phyloP scores from a whole-genome alignment of 1,140 invertebrate species.

The Heliconius congener region DNA sequence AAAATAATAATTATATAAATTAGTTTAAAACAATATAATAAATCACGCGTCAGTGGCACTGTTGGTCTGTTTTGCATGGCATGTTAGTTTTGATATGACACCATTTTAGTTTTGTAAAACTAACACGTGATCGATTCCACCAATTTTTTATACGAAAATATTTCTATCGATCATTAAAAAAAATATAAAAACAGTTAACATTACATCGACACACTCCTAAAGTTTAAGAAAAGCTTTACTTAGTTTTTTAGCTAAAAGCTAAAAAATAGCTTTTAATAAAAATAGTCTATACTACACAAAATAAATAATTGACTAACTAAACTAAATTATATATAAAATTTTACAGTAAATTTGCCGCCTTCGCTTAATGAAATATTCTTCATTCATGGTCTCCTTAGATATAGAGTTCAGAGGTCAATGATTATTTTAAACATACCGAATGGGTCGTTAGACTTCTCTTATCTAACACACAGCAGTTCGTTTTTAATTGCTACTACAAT shows the following conservation, averaged over 20 bases:
- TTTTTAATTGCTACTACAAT: slow-evolving; percentile 21
- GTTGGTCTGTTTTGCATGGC: too few relatives aligned
- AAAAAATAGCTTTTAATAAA: background rate
- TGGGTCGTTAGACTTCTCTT: slow-evolving; percentile 45
- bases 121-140: too few relatives aligned
- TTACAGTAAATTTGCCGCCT: background rate
- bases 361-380: slow-evolving; percentile 14
- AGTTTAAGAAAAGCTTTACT: background rate
- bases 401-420: slow-evolving; percentile 45
- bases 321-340: background rate
- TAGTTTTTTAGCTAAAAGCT: background rate
- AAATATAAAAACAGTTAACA: too few relatives aligned
- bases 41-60: too few relatives aligned
- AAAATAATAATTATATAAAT: too few relatives aligned
- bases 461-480: slow-evolving; percentile 31
- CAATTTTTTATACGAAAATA: too few relatives aligned
- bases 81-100: too few relatives aligned
- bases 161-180: too few relatives aligned
- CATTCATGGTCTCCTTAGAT: slow-evolving; percentile 32
- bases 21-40: too few relatives aligned
- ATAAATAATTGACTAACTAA: background rate
- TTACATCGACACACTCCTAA: too few relatives aligned
- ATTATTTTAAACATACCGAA: slow-evolving; percentile 40
- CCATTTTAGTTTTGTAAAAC: too few relatives aligned
- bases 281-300: background rate